These are phyloP conservation scores for Dynastes hyllus DNA, from an alignment of 2,888 invertebrate species.

Conservation along the genomic window DNA sequence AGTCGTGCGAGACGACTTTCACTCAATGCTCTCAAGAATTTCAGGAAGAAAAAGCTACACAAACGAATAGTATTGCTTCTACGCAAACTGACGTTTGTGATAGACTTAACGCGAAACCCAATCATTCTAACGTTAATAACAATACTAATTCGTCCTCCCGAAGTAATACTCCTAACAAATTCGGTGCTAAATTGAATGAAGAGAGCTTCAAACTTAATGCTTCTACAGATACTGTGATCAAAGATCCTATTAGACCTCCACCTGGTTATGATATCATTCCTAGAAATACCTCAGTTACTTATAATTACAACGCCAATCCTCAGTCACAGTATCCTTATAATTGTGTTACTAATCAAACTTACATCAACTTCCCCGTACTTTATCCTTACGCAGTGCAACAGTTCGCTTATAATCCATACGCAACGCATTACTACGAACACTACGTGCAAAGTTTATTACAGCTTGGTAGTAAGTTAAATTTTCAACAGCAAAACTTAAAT, in stretches of 20 bases:
- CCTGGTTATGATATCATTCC: conserved; percentile 29
- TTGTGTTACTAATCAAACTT: conserved; percentile 25
- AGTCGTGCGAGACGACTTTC: background rate
- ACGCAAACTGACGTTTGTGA: background rate
- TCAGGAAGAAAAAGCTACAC: conserved; percentile 21
- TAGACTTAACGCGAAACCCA: background rate
- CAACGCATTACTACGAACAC: background rate
- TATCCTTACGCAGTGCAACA: background rate
- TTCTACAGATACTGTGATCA: background rate
- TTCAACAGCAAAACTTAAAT: conserved; percentile 19
- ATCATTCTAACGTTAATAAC: background rate
- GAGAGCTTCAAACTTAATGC: too few relatives aligned
- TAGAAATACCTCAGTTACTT: background rate
- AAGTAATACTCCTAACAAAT: too few relatives aligned
- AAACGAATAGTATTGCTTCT: background rate
- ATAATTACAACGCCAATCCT: background rate
- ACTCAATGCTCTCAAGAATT: background rate
- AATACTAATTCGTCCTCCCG: background rate
- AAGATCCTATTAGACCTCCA: conserved; percentile 30
- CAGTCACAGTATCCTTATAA: background rate
- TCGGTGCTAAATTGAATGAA: too few relatives aligned
- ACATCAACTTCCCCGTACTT: conserved; percentile 3
- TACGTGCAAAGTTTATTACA: conserved; percentile 8
- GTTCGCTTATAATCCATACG: background rate
- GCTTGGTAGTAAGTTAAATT: background rate